phyloP scores from a whole-genome alignment of 2,797 vertebrate genomes.

The Falco peregrinus region DNA sequence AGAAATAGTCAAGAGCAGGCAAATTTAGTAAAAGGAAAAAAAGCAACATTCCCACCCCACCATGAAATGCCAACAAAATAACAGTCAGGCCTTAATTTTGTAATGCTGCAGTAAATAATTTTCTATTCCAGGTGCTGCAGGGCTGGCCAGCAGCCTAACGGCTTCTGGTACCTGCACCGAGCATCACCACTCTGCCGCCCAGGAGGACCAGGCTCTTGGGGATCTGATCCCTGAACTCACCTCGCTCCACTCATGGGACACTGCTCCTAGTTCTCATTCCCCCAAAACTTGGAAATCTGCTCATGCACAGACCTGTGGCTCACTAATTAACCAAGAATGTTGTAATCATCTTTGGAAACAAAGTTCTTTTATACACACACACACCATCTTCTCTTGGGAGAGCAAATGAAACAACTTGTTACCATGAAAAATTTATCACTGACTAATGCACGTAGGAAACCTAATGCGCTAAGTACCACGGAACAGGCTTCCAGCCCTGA shows the following conservation, averaged over 20 bases:
- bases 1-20: background rate
- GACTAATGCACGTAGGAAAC: background rate
- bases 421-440: conserved; percentile 24
- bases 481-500: background rate
- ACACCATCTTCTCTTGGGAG: background rate
- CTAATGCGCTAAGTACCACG: fast-evolving
- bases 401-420: conserved; percentile 21
- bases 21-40: background rate
- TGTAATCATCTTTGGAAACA: background rate
- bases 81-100: background rate
- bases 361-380: background rate
- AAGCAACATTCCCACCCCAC: background rate
- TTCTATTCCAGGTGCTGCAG: background rate
- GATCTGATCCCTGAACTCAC: background rate
- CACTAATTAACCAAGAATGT: background rate
- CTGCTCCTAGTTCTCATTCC: background rate
- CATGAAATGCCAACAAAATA: background rate
- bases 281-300: background rate
- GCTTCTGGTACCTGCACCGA: background rate
- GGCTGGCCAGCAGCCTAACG: background rate
- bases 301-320: background rate
- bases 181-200: fast-evolving
- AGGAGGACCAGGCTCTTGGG: background rate
- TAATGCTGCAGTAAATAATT: background rate
- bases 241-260: background rate